Base-by-base conservation (phyloP, 2,888 invertebrate species). In the Dione juno region DNA sequence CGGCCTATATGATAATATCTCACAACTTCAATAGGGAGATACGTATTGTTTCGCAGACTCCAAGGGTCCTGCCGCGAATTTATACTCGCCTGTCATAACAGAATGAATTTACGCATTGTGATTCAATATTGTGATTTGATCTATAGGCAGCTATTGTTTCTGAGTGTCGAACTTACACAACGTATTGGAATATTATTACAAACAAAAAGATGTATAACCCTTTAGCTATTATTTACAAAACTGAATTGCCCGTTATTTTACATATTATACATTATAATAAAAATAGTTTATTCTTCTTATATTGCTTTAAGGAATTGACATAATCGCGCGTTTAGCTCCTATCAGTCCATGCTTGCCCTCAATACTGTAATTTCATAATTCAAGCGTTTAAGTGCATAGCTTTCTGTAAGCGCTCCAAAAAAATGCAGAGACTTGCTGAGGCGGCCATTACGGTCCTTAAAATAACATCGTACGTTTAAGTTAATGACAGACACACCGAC, bases 401-500 rank as follows among this genome's bases (percentile, higher is more conserved):
- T 92, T 91, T 92, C 88, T 88, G 90, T 89, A 89, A 89, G 88
- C 81, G 87, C 80, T 83, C 83, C 75, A 74, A 84, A 83, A 86
- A 90, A 92, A 88, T 81, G 83, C 87, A 82, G 83, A 85, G 85
- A 79, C 85, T 86, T 82, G 88, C 88, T 82, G 84, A 84, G 84
- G 88, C 88, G 84, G 85, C 88, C 87, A 92, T 93, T 93, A 92
- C 86, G 87, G 88, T 82, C 90, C 89, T 91, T 92, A 90, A 92
- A 92, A 93, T 93, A 93, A 92, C 93, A 92, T 93, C 90, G 89
- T 92, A 89, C 92, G 89, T 92, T 93, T 92, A 93, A 93, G 88
- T 88, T 93, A 93, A 92, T 93, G 91, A 91, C 91, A 87, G 92
- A 89, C 89, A 90, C 88, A 88, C 92, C 89, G 90, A 86, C 90